Evolutionary conservation across 2,797 vertebrate species (phyloP).

Genomic region (Miichthys miiuy): DNA sequence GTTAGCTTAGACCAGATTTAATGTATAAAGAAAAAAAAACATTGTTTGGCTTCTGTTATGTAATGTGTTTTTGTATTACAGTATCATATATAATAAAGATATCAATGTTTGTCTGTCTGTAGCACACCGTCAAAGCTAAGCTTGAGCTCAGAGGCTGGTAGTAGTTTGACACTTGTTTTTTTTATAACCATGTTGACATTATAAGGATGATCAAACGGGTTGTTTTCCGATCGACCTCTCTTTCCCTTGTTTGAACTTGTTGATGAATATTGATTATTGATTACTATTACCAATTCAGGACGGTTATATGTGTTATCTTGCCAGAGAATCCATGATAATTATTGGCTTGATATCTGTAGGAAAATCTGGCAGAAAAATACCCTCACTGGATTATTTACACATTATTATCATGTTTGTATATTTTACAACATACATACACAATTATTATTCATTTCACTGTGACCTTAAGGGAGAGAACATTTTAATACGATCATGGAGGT

Average conservation of each 20-base stretch:
- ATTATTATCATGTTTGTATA: no score
- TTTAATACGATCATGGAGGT: conserved; percentile 3
- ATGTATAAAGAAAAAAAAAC: neutral
- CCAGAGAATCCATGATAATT: no score
- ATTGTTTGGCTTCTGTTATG: no score
- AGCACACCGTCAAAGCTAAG: neutral
- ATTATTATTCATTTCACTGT: conserved; percentile 18
- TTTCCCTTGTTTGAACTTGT: no score
- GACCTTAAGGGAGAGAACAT: neutral
- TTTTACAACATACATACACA: neutral
- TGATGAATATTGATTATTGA: no score
- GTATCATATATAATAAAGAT: neutral
- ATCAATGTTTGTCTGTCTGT: neutral
- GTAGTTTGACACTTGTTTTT: neutral
- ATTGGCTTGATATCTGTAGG: no score
- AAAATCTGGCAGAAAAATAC: no score
- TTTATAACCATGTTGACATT: neutral
- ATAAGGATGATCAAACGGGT: no score
- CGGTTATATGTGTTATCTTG: no score
- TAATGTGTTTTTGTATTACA: neutral
- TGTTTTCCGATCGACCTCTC: no score
- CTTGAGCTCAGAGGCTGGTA: neutral
- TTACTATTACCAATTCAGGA: no score
- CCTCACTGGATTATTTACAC: no score
- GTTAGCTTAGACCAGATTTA: neutral